Percentiles rank a stretch among this genome's conserved stretches.
Conservation (phyloP, 2,113 vertebrate genomes). For the Alethe diademata region DNA sequence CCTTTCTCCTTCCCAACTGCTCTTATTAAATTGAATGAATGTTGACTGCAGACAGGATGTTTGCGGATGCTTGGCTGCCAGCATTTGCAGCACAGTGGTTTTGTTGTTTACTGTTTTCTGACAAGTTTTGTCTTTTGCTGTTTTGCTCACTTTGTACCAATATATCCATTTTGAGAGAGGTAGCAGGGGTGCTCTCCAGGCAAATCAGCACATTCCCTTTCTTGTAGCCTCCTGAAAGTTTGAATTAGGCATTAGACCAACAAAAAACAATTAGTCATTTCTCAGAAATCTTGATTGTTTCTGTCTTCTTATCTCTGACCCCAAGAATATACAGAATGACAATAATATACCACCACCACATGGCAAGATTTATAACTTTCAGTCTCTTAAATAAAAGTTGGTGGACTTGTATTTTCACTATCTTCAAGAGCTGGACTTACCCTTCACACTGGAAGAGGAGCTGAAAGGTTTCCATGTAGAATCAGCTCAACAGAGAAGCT, state of each 20-base stretch:
- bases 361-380: neutral
- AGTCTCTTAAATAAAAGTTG: neutral
- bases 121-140: neutral
- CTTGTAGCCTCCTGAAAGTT: neutral
- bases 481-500: neutral
- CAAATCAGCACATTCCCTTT: neutral
- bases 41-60: neutral
- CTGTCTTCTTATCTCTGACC: neutral
- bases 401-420: fast-evolving
- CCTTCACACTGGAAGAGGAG: neutral
- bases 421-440: neutral
- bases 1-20: neutral
- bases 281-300: neutral
- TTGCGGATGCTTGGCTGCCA: neutral
- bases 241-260: neutral
- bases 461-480: neutral
- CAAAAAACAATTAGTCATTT: neutral
- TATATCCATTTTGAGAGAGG: neutral
- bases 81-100: neutral
- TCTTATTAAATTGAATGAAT: neutral
- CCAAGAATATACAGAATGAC: neutral
- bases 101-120: neutral
- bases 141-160: neutral
- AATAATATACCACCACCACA: neutral
- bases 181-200: neutral